Evolutionary conservation across 2,888 invertebrate genomes (phyloP).

Genomic region (Norana najaformis): DNA sequence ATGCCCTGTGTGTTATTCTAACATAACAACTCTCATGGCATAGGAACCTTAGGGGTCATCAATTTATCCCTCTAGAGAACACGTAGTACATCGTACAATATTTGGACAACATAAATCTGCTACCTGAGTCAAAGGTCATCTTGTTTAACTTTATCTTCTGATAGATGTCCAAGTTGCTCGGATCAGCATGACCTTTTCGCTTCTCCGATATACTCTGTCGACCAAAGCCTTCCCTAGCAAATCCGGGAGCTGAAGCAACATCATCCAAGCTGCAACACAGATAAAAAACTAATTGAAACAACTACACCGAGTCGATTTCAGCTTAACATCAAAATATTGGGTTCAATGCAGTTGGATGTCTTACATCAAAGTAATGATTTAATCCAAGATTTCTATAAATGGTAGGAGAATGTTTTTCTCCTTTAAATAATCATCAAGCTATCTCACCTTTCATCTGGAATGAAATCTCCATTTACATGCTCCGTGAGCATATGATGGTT

Average conservation of each 20-base stretch:
- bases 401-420: not conserved
- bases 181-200: slow-evolving; percentile 34
- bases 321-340: not conserved
- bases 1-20: too few relatives aligned
- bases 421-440: not conserved
- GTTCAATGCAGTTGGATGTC: not conserved
- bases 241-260: not conserved
- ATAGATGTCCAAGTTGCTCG: slow-evolving; percentile 35
- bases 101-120: not conserved
- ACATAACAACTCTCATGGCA: not conserved
- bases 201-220: slow-evolving; percentile 39
- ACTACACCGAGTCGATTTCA: not conserved
- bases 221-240: slow-evolving; percentile 34
- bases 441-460: slow-evolving; percentile 22
- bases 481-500: not conserved
- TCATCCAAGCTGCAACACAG: not conserved
- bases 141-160: slow-evolving; percentile 31
- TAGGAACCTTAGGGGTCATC: not conserved
- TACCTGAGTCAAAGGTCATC: slow-evolving; percentile 7
- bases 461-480: not conserved
- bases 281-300: not conserved
- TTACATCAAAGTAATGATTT: not conserved
- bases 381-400: not conserved
- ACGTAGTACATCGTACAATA: not conserved
- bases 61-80: not conserved